These are phyloP conservation scores for Tipula unca DNA, from an alignment of 2,888 invertebrate genomes.

Conservation along the genomic window DNA sequence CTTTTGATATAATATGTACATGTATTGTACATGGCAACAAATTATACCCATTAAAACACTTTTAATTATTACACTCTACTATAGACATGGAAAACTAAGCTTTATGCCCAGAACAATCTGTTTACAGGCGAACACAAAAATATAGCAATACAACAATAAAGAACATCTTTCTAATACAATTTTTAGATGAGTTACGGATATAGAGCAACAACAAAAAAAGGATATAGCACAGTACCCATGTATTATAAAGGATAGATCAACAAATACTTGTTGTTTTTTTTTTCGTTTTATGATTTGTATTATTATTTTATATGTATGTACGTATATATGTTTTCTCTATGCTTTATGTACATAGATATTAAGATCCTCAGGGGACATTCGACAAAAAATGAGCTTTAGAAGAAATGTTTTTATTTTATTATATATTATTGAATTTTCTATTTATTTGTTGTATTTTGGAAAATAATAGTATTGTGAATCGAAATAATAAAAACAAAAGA, in stretches of 20 bases:
- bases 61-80: background rate
- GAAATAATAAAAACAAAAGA: background rate
- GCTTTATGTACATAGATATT: background rate
- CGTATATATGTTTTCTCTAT: background rate
- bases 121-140: background rate
- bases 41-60: background rate
- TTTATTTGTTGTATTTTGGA: background rate
- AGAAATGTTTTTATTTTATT: background rate
- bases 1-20: too few species aligned
- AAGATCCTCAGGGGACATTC: background rate
- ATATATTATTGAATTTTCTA: background rate
- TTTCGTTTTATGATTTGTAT: background rate
- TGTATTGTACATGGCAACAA: background rate
- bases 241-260: background rate
- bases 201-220: background rate
- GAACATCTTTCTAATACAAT: background rate
- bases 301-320: background rate
- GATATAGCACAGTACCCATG: background rate
- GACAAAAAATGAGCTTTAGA: background rate
- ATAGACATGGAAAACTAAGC: background rate
- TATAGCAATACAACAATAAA: background rate
- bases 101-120: background rate
- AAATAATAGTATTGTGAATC: conserved; percentile 14
- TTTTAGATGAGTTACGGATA: background rate
- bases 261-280: background rate